Evolutionary conservation across 2,113 vertebrate species (phyloP), one percentile per base, ranked within the genome.

Genomic region (Cephalopterus ornatus): DNA sequence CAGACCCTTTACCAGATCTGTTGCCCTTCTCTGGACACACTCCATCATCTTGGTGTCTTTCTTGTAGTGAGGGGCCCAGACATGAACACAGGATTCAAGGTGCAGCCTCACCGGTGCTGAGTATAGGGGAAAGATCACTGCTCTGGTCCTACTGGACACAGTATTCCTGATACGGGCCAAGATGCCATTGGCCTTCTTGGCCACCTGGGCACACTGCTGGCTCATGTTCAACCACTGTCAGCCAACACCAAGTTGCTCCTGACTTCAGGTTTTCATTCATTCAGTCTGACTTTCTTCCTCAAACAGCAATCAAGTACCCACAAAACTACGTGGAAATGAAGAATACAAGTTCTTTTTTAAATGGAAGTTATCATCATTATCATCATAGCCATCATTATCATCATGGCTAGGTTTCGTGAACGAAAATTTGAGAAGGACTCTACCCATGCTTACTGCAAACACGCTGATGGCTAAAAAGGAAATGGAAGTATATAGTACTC

Each of bases 291-390:
- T 59, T 85, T 52, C 26, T 87, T 76, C 44, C 12, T 75, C 28
- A 72, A 79, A 67, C 0, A 2, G 4, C 1, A 0, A 14, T 3
- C 0, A 35, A 72, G 11, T 63, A 63, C 2, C 22, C 16, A 55
- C 11, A 15, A 68, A 46, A 61, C 0, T 32, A 42, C 27, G 17
- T 37, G 26, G 24, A 80, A 93, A 83, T 37, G 62, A 85, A 46
- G 16, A 41, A 9, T 35, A 22, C 0, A 0, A 46, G 37, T 37
- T 58, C 16, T 75, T 84, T 37, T n/a, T 33, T n/a, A n/a, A n/a
- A n/a, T n/a, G n/a, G n/a, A n/a, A n/a, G n/a, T n/a, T n/a, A n/a
- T n/a, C n/a, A n/a, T n/a, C n/a, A n/a, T n/a, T n/a, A n/a, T n/a
- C n/a, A n/a, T n/a, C n/a, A n/a, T n/a, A n/a, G n/a, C n/a, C n/a